Base-by-base conservation (phyloP, 2,888 invertebrate genomes). In the Dynastes tityus region DNA sequence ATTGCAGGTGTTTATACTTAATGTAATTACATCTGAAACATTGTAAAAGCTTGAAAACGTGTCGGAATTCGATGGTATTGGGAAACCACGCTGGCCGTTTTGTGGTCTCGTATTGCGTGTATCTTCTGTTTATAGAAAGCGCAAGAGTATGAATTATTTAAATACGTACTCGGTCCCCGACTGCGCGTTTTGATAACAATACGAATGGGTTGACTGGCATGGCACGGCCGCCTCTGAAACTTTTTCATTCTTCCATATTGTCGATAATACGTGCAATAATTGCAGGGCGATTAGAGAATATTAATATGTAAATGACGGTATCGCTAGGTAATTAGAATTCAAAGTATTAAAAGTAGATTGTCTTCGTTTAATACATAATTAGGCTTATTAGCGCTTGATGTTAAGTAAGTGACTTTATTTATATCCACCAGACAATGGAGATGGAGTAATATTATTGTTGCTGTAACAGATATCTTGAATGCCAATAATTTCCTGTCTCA, bases 1-100 rank as follows among this genome's bases (percentile, higher is more conserved):
- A 37, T 37, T 37, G 32, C 5, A 37, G 32, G 5, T 37, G 5
- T 37, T 0, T 37, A 5, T 37, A 37, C 5, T 37, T 37, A 37
- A 37, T 63, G 2, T 63, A 29, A 11, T 29, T 16, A 53, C n/a
- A 53, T 53, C 6, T 61, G 22, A 61, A 61, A 61, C 61, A 29
- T 29, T 29, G 63, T 32, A 68, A 68, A 68, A 51, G 68, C 29
- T 11, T 13, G 67, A 29, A 8, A 67, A 68, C 68, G 68, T 68
- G 68, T 27, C 13, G 68, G 68, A 68, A 68, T 68, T 27, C 51
- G 29, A 68, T 29, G 22, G 27, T 68, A 27, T 68, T 68, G 68
- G 51, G 68, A 68, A 68, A 68, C 27, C 68, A 29, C 63, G 29
- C 22, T 22, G 55, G 32, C 63, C 27, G 13, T 63, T 61, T 61